These are phyloP conservation scores for Euleptes europaea DNA, from an alignment of 2,113 vertebrate species.

Conservation along the genomic window DNA sequence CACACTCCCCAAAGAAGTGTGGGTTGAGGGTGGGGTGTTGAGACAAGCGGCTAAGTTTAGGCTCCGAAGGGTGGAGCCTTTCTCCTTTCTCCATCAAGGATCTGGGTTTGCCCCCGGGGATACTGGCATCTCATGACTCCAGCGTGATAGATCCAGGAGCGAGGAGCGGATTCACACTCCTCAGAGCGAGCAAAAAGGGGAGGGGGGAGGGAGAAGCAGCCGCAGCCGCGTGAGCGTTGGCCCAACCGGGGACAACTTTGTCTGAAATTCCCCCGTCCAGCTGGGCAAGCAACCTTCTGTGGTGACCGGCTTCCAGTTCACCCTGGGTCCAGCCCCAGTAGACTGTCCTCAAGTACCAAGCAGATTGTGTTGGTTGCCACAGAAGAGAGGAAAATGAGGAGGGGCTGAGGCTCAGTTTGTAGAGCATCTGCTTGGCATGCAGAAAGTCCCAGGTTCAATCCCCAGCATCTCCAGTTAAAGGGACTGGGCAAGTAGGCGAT, in stretches of 20 bases:
- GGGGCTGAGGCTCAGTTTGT: too few species aligned
- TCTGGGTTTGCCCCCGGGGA: conserved; percentile 16
- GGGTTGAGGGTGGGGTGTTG: not conserved
- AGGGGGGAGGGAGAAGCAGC: not conserved
- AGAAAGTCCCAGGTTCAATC: too few species aligned
- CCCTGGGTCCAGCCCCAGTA: not conserved
- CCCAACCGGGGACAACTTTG: not conserved
- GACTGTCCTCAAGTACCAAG: too few species aligned
- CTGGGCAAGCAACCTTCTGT: not conserved
- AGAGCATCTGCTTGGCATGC: too few species aligned
- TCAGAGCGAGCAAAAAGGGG: not conserved
- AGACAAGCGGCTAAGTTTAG: not conserved
- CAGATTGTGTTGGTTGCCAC: not conserved
- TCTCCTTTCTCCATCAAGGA: not conserved
- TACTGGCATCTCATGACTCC: conserved; percentile 7
- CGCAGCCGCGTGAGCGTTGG: not conserved
- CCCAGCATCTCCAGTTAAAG: too few species aligned
- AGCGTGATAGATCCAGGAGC: not conserved
- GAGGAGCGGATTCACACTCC: not conserved
- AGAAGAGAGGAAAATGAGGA: too few species aligned
- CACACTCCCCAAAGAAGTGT: not conserved
- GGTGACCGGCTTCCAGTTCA: not conserved
- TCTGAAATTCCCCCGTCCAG: not conserved
- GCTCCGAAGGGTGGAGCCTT: not conserved
- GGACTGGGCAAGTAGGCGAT: too few species aligned